Base-by-base conservation (phyloP, 1,140 invertebrate species). In the Lordiphosa mommai region DNA sequence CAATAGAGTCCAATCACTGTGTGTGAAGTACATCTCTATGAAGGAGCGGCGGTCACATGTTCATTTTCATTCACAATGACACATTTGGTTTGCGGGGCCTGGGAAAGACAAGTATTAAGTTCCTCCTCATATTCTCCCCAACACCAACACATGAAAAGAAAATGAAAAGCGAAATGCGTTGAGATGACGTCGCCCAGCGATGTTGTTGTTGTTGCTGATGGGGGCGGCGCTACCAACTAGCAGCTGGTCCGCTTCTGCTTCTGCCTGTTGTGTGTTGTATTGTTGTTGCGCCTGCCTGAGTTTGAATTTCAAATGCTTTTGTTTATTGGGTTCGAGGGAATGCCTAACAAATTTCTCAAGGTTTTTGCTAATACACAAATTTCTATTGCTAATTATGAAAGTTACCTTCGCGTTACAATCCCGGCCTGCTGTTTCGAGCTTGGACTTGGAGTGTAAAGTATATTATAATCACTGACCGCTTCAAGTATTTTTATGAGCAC, bases 111-210 rank as follows among this genome's bases (percentile, higher is more conserved):
- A 57, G 51, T 66, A 76, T 66, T 51, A 44, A 55, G 36, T 50
- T 53, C 55, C 36, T 36, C 23, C 13, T 12, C 44, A 5, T 10
- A 12, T 2, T 2, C 20, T 8, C 47, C 29, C 38, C 30, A 10
- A 9, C 29, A 12, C 14, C 20, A 12, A 7, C 12, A 46, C 61
- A 40, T 27, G 10, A 23, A 51, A 47, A 34, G 47, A 80, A 79
- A 76, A 69, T 69, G 73, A 80, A 80, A 80, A 82, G 70, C 69
- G 60, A 82, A 82, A 74, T 60, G 55, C 49, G 37, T 55, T 44
- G 30, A 59, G 52, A 66, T 82, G 74, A 74, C 66, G 76, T 71
- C 66, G 76, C 56, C 20, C 50, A 12, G 44, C 9, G 10, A 34
- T 20, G 40, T 30, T 61, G 38, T 29, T 16, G 17, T 33, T 51